Base-by-base conservation (phyloP, 2,888 invertebrate species). In the Harmothoe impar region DNA sequence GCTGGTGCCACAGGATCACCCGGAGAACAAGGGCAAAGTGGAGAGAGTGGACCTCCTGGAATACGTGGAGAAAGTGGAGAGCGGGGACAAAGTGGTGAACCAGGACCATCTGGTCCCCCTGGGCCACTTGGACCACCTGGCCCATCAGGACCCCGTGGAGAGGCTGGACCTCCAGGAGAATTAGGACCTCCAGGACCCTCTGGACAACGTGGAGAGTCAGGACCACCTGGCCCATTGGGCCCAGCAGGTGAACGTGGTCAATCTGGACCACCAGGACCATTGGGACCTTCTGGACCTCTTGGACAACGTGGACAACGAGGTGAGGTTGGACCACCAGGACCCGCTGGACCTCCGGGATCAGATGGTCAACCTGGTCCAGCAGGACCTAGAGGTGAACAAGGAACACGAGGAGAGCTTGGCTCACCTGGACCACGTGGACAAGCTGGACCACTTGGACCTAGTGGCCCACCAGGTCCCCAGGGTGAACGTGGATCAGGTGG, bases 401-500 rank as follows among this genome's bases (percentile, higher is more conserved):
- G 81, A 43, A 12, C 29, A 1, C 86, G 54, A 12, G 89, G 86
- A 89, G 68, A 52, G 12, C 77, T 56, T 89, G 92, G 92, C 35
- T 33, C 54, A 29, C 78, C 88, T 35, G 91, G 91, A 25, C 68
- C 52, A 43, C 35, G 56, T 62, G 90, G 90, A 81, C 54, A 52
- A 91, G 31, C 85, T 84, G 92, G 92, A 84, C 25, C 52, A 29
- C 10, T 51, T 56, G 91, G 91, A 33, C 52, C 33, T 23, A 51
- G 56, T 29, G 92, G 91, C 77, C 78, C 43, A 7, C 29, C 31
- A 25, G 33, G n/a, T 54, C 15, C 81, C 43, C 35, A 3, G 23
- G 92, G 92, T 23, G 68, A 91, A 62, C 56, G 56, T 86, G 90
- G 90, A 29, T 0, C 52, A 17, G 7, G 84, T 56, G 93, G 93